A percentile compares a stretch with the other conserved stretches of the same genome.
These are phyloP conservation scores for Boloria selene DNA, from an alignment of 2,888 invertebrate genomes.

Conservation along the genomic window DNA sequence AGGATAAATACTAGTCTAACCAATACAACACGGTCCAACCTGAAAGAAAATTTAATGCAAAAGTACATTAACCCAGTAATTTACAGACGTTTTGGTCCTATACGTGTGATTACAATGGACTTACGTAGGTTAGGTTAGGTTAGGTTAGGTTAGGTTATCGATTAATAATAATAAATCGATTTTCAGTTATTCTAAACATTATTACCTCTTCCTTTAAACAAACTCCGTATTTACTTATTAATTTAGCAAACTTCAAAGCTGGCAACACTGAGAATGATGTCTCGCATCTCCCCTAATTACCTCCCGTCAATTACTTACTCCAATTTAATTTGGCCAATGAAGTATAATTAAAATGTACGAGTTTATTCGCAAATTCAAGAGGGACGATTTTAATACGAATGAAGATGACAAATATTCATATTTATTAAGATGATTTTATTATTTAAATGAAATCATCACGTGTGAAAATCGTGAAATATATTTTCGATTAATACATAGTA, in stretches of 20 bases:
- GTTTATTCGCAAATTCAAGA: constrained; percentile 67
- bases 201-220: constrained; percentile 43
- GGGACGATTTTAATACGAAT: constrained; percentile 34
- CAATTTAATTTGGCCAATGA: constrained; percentile 82
- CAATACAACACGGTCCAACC: too few species aligned
- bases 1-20: too few species aligned
- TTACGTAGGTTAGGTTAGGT: too few species aligned
- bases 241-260: constrained; percentile 51
- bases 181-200: too few species aligned
- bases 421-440: constrained; percentile 11
- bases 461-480: too few species aligned
- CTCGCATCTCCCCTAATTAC: constrained; percentile 67
- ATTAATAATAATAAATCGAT: too few species aligned
- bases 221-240: constrained; percentile 43
- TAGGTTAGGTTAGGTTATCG: too few species aligned
- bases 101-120: too few species aligned
- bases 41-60: too few species aligned
- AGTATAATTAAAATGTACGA: constrained; percentile 81
- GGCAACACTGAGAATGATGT: constrained; percentile 57
- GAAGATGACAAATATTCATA: constrained; percentile 30
- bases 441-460: neutral
- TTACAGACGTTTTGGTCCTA: too few species aligned
- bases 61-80: too few species aligned
- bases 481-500: too few species aligned
- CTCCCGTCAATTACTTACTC: constrained; percentile 75